phyloP scores from a whole-genome alignment of 2,797 vertebrate genomes.

The Chelonia mydas region DNA sequence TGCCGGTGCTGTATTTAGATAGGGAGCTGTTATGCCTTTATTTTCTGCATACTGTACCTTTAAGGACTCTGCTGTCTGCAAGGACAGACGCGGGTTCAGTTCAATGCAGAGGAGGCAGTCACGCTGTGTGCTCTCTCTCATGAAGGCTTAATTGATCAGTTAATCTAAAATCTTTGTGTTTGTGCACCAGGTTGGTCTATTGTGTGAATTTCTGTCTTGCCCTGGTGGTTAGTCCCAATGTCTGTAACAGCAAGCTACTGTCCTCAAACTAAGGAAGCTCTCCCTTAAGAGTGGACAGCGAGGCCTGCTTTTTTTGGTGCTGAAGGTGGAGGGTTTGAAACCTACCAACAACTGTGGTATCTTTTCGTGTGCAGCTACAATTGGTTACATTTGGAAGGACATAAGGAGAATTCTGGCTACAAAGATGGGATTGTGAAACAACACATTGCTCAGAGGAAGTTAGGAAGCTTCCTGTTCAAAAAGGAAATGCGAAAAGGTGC shows the following conservation, averaged over 20 bases:
- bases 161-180: background rate
- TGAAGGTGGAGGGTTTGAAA: constrained; percentile 46
- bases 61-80: background rate
- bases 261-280: background rate
- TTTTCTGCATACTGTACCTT: background rate
- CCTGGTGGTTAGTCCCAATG: background rate
- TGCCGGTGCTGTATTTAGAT: background rate
- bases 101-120: background rate
- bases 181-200: background rate
- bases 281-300: constrained; percentile 15
- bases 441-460: accelerated
- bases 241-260: background rate
- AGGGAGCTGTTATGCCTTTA: background rate
- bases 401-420: constrained; percentile 29
- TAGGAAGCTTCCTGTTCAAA: constrained; percentile 17
- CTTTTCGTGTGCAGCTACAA: constrained; percentile 37
- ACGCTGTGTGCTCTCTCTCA: background rate
- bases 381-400: constrained; percentile 59
- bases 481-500: constrained; percentile 28
- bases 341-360: constrained; percentile 44
- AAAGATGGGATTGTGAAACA: background rate
- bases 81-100: background rate
- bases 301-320: constrained; percentile 19
- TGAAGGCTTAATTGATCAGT: accelerated
- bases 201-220: background rate